These are phyloP conservation scores for Drosophila meridiana DNA, from an alignment of 2,888 invertebrate species.

Conservation along the genomic window DNA sequence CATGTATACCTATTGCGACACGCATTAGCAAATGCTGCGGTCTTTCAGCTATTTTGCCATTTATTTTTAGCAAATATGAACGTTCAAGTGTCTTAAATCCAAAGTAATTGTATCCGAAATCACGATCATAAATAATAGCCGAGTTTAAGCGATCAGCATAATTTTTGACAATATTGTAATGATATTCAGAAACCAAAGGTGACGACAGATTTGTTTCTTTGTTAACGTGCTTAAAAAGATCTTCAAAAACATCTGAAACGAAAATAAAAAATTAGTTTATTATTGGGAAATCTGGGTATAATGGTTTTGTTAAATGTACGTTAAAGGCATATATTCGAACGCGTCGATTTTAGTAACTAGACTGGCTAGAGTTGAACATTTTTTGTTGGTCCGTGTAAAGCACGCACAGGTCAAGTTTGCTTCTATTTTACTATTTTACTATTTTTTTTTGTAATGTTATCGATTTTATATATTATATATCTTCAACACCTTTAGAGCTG, in stretches of 20 bases:
- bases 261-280: neutral
- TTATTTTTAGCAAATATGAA: slow-evolving; percentile 96
- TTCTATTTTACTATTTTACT: too few relatives aligned
- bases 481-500: too few relatives aligned
- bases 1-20: slow-evolving; percentile 98
- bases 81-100: slow-evolving; percentile 99
- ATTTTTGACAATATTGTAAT: slow-evolving; percentile 92
- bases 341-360: too few relatives aligned
- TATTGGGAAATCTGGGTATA: too few relatives aligned
- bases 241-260: slow-evolving; percentile 93
- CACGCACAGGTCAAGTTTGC: too few relatives aligned
- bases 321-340: too few relatives aligned
- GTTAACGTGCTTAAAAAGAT: slow-evolving; percentile 92
- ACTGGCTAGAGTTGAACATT: too few relatives aligned
- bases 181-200: slow-evolving; percentile 95
- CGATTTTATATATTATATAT: too few relatives aligned
- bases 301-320: too few relatives aligned
- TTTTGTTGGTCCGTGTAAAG: too few relatives aligned
- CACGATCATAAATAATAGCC: slow-evolving; percentile 97
- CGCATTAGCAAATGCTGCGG: slow-evolving; percentile 99
- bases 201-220: slow-evolving; percentile 89
- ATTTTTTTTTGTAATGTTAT: too few relatives aligned
- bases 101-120: slow-evolving; percentile 98
- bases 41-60: slow-evolving; percentile 96
- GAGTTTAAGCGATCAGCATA: slow-evolving; percentile 97